These are phyloP conservation scores for Diarsia mendica DNA, from an alignment of 2,888 invertebrate species.

Conservation along the genomic window DNA sequence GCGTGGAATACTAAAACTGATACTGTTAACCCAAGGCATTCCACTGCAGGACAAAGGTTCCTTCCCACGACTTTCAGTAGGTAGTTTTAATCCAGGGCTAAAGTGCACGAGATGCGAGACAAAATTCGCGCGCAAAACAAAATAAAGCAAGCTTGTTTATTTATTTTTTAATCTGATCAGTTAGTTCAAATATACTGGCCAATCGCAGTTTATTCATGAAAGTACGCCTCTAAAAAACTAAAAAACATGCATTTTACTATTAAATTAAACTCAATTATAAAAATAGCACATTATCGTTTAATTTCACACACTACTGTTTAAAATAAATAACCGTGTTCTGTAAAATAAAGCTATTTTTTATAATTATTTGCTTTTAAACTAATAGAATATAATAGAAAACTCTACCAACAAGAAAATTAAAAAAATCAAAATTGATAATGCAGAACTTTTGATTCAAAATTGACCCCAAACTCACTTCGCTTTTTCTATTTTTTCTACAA, in stretches of 20 bases:
- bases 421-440: neutral
- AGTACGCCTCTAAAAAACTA: neutral
- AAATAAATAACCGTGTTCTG: neutral
- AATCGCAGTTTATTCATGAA: neutral
- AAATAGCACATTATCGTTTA: neutral
- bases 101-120: neutral
- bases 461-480: conserved; percentile 78
- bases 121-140: neutral
- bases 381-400: neutral
- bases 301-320: neutral
- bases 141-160: neutral
- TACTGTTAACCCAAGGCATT: neutral
- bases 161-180: neutral
- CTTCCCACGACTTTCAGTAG: neutral
- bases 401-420: neutral
- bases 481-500: conserved; percentile 83
- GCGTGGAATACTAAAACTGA: neutral
- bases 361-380: neutral
- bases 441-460: conserved; percentile 15
- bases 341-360: neutral
- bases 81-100: neutral
- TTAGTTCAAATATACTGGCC: neutral
- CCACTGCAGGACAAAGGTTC: neutral
- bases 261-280: neutral
- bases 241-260: neutral